Conservation (phyloP, 1,140 invertebrate species). For the Parapsyche elsis region DNA sequence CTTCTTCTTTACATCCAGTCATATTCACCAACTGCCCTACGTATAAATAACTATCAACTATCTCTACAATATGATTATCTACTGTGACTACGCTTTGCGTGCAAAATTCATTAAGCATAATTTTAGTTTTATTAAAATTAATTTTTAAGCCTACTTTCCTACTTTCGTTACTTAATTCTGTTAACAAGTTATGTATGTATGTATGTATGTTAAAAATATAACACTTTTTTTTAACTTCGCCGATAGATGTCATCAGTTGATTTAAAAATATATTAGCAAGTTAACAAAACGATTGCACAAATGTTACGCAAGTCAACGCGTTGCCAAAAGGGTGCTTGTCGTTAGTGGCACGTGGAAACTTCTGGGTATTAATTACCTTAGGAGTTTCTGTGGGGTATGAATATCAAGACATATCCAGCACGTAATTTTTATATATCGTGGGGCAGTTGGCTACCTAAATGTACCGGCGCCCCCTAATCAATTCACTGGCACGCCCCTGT, state of each 20-base stretch:
- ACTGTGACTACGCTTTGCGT: too few species aligned
- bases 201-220: too few species aligned
- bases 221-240: too few species aligned
- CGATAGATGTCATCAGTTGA: not conserved
- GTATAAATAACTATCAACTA: too few species aligned
- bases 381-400: constrained; percentile 32
- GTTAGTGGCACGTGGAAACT: constrained; percentile 19
- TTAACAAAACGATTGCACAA: not conserved
- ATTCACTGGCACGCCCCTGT: not conserved
- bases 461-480: constrained; percentile 38
- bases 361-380: not conserved
- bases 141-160: too few species aligned
- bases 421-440: constrained; percentile 37
- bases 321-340: constrained; percentile 42
- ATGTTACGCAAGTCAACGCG: not conserved
- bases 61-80: too few species aligned
- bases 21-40: too few species aligned
- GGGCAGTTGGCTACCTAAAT: constrained; percentile 42
- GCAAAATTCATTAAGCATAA: too few species aligned
- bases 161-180: too few species aligned
- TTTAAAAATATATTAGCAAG: not conserved
- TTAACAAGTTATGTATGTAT: too few species aligned
- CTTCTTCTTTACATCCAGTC: too few species aligned
- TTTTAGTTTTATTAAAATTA: too few species aligned
- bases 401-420: constrained; percentile 45